phyloP scores from a whole-genome alignment of 2,888 invertebrate genomes.

The Epinotia nisella region DNA sequence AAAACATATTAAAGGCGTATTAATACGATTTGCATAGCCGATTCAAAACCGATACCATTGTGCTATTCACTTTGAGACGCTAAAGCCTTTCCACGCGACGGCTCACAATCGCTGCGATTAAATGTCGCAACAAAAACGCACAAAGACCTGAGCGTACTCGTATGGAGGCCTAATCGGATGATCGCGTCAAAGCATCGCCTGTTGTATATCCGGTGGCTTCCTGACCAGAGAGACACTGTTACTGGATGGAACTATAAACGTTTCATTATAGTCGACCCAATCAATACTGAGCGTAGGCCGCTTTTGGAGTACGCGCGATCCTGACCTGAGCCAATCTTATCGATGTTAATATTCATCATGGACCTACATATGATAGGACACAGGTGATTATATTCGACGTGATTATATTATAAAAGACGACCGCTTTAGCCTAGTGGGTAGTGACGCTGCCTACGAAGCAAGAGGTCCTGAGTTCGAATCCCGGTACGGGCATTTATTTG shows the following conservation, averaged over 20 bases:
- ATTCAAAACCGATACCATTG: slow-evolving; percentile 56
- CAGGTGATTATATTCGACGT: too few relatives aligned
- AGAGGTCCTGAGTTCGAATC: too few relatives aligned
- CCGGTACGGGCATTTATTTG: too few relatives aligned
- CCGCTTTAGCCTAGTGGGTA: too few relatives aligned
- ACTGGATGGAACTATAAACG: slow-evolving; percentile 48
- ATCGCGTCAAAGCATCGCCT: slow-evolving; percentile 70
- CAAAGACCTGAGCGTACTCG: slow-evolving; percentile 71
- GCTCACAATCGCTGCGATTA: slow-evolving; percentile 70
- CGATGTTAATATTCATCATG: too few relatives aligned
- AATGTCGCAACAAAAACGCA: slow-evolving; percentile 69
- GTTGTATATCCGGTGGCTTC: slow-evolving; percentile 44
- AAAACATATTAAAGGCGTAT: slow-evolving; percentile 16
- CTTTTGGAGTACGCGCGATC: too few relatives aligned
- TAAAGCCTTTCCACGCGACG: slow-evolving; percentile 63
- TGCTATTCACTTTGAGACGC: slow-evolving; percentile 57
- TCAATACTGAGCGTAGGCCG: too few relatives aligned
- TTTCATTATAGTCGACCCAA: too few relatives aligned
- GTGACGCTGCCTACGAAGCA: too few relatives aligned
- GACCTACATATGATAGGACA: too few relatives aligned
- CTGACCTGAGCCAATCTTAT: too few relatives aligned
- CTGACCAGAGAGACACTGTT: slow-evolving; percentile 21
- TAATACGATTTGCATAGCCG: slow-evolving; percentile 46
- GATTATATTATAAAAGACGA: too few relatives aligned
- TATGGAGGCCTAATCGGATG: slow-evolving; percentile 75